phyloP scores from a whole-genome alignment of 2,888 invertebrate species.

The Campoplex capitator region DNA sequence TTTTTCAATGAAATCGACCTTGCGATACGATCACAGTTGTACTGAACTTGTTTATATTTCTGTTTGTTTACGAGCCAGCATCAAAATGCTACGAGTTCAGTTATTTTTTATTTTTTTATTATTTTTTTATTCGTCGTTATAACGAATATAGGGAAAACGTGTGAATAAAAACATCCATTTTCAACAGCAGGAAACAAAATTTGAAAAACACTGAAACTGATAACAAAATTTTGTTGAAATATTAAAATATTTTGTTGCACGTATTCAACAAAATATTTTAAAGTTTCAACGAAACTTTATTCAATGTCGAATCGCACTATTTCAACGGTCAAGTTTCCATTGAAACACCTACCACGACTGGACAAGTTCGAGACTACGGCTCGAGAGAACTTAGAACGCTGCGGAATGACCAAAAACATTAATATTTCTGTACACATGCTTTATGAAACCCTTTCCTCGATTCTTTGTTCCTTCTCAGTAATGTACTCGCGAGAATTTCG shows the following conservation, averaged over 20 bases:
- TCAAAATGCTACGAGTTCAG: background rate
- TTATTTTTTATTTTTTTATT: background rate
- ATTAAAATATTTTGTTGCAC: too few relatives aligned
- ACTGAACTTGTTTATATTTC: background rate
- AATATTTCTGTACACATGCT: conserved; percentile 16
- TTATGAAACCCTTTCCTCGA: background rate
- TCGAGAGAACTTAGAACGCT: background rate
- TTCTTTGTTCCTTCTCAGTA: conserved; percentile 17
- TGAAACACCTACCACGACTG: background rate
- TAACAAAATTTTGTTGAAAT: too few relatives aligned
- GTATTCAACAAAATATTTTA: too few relatives aligned
- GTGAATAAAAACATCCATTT: background rate
- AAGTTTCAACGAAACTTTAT: background rate
- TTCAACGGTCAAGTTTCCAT: conserved; percentile 4
- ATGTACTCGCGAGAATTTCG: conserved; percentile 33
- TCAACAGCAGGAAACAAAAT: background rate
- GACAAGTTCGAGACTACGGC: background rate
- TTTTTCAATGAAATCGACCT: too few relatives aligned
- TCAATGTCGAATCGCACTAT: background rate
- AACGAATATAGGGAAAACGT: background rate
- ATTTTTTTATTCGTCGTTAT: background rate
- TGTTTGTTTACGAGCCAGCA: background rate
- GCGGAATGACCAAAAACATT: background rate
- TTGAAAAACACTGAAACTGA: background rate
- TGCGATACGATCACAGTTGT: too few relatives aligned